These are phyloP conservation scores for Rhea americana DNA, from an alignment of 2,113 vertebrate genomes.

Conservation along the genomic window DNA sequence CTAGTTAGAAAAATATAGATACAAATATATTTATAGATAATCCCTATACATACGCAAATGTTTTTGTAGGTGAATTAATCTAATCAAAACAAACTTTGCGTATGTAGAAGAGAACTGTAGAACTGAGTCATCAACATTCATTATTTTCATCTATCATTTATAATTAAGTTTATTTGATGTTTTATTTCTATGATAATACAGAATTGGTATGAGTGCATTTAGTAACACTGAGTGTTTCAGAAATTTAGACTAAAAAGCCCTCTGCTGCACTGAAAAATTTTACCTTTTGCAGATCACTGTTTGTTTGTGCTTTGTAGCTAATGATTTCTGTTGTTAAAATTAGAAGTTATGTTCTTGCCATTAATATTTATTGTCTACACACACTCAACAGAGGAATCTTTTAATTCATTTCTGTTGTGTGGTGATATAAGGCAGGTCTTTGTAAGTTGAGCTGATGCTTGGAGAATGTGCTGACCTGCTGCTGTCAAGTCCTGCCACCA, in stretches of 20 bases:
- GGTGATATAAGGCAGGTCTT: not conserved
- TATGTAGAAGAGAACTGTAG: not conserved
- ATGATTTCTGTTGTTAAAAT: conserved; percentile 31
- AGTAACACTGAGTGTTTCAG: not conserved
- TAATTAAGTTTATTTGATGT: conserved; percentile 44
- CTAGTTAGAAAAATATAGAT: not conserved
- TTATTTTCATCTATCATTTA: conserved; percentile 16
- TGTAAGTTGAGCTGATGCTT: not conserved
- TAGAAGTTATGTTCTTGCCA: conserved; percentile 1
- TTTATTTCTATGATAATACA: conserved; percentile 8
- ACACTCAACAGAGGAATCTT: not conserved
- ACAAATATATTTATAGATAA: not conserved
- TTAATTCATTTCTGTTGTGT: not conserved
- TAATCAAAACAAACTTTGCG: not conserved
- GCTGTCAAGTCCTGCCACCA: not conserved
- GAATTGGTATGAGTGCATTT: not conserved
- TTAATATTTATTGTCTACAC: not conserved
- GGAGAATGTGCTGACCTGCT: not conserved
- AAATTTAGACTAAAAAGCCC: not conserved
- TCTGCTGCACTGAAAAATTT: not conserved
- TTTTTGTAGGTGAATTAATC: not conserved
- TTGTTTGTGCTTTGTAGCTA: conserved; percentile 36
- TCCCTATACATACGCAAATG: not conserved
- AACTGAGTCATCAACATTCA: conserved; percentile 8
- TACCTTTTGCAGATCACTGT: conserved; percentile 3